phyloP scores from a whole-genome alignment of 2,888 invertebrate species.

The Psylliodes chrysocephalus region DNA sequence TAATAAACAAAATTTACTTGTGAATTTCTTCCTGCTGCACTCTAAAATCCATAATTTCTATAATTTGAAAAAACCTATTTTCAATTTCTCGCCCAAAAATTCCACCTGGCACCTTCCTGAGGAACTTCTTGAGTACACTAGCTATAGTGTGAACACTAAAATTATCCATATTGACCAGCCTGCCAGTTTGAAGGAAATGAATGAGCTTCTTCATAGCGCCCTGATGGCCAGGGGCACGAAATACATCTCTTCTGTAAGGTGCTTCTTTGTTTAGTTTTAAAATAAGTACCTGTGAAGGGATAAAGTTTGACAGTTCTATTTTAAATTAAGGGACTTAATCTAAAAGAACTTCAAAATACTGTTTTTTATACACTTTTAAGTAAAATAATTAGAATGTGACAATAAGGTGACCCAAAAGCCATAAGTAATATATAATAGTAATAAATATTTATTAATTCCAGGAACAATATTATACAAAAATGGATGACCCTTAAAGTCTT shows the following conservation, averaged over 20 bases:
- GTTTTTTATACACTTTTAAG: too few relatives aligned
- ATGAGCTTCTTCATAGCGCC: constrained; percentile 94
- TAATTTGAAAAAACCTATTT: constrained; percentile 87
- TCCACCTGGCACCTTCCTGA: constrained; percentile 95
- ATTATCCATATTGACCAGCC: constrained; percentile 91
- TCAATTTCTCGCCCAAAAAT: constrained; percentile 95
- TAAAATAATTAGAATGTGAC: too few relatives aligned
- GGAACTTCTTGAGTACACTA: constrained; percentile 97
- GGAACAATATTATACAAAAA: too few relatives aligned
- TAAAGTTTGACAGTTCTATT: background rate
- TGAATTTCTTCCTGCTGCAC: constrained; percentile 93
- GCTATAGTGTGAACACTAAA: constrained; percentile 98
- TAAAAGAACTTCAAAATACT: too few relatives aligned
- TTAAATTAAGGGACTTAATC: too few relatives aligned
- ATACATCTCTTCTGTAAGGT: constrained; percentile 91
- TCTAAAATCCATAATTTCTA: constrained; percentile 82
- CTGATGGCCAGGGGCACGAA: constrained; percentile 94
- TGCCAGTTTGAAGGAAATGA: constrained; percentile 89
- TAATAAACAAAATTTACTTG: constrained; percentile 70
- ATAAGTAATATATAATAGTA: too few relatives aligned
- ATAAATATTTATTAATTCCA: too few relatives aligned
- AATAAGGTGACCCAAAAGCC: too few relatives aligned
- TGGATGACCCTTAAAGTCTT: too few relatives aligned
- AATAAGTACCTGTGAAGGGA: constrained; percentile 78
- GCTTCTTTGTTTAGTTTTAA: constrained; percentile 95